A percentile compares a stretch with the other conserved stretches of the same genome.
Evolutionary conservation across 2,888 invertebrate genomes (phyloP).

Genomic region (Lagria hirta): DNA sequence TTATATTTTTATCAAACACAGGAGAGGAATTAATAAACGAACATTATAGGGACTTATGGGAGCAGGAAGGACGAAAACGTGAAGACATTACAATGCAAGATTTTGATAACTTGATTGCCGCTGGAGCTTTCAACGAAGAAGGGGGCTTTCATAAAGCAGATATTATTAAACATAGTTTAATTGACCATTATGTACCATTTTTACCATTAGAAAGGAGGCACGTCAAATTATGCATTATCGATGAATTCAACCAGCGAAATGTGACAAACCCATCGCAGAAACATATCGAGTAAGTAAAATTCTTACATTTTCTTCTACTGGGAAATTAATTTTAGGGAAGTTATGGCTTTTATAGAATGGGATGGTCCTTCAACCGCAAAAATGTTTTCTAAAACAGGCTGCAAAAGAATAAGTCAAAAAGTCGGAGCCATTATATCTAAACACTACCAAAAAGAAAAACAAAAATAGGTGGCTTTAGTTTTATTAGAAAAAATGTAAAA

Average conservation of each 20-base stretch:
- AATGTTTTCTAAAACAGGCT: constrained; percentile 84
- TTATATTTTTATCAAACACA: constrained; percentile 91
- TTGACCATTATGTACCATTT: constrained; percentile 94
- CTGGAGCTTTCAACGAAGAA: constrained; percentile 69
- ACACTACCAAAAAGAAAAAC: no score
- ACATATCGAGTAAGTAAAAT: constrained; percentile 41
- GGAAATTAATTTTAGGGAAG: constrained; percentile 60
- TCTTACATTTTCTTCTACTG: background rate
- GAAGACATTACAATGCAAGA: constrained; percentile 67
- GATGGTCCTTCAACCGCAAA: constrained; percentile 72
- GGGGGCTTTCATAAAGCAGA: constrained; percentile 82
- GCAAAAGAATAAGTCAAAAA: constrained; percentile 85
- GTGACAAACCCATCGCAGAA: constrained; percentile 36
- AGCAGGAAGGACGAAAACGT: constrained; percentile 60
- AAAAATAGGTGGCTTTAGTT: no score
- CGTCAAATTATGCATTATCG: constrained; percentile 73
- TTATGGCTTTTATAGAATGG: constrained; percentile 68
- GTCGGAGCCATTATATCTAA: constrained; percentile 54
- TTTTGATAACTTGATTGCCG: constrained; percentile 70
- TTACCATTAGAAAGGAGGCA: constrained; percentile 87
- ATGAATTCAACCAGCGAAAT: constrained; percentile 59
- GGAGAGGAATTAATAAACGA: constrained; percentile 73
- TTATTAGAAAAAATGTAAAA: no score
- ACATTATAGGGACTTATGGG: constrained; percentile 62
- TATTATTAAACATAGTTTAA: constrained; percentile 79